A percentile compares a stretch with the other conserved stretches of the same genome.
Conservation (phyloP, 2,888 invertebrate genomes). For the Drosophila koepferae region DNA sequence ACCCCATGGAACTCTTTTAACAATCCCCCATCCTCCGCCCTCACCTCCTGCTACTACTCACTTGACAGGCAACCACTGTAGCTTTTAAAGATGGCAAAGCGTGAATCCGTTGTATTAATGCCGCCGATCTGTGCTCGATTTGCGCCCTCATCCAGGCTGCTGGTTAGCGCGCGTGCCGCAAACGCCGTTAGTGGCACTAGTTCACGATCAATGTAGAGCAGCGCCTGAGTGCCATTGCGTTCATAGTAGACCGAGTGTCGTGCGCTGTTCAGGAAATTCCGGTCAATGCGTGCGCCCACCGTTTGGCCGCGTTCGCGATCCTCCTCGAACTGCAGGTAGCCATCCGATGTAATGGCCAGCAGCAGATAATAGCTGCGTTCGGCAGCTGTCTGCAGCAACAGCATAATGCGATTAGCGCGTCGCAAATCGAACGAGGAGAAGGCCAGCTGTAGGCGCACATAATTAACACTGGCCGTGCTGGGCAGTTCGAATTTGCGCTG, state of each 20-base stretch:
- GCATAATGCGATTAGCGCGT: slow-evolving; percentile 91
- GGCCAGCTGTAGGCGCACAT: slow-evolving; percentile 93
- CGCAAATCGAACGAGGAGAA: slow-evolving; percentile 93
- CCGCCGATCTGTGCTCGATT: slow-evolving; percentile 95
- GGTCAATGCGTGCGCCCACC: slow-evolving; percentile 90
- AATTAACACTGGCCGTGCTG: slow-evolving; percentile 88
- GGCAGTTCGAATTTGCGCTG: slow-evolving; percentile 91
- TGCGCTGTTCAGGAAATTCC: slow-evolving; percentile 92
- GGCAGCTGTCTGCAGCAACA: slow-evolving; percentile 93
- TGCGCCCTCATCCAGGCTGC: slow-evolving; percentile 88
- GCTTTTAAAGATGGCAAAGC: slow-evolving; percentile 93
- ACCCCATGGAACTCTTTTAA: slow-evolving; percentile 17
- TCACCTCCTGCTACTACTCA: slow-evolving; percentile 85
- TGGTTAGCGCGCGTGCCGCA: slow-evolving; percentile 89
- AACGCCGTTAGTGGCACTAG: slow-evolving; percentile 90
- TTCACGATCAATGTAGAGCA: slow-evolving; percentile 91
- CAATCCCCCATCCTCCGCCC: no score
- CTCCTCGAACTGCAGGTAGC: slow-evolving; percentile 93
- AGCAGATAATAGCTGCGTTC: slow-evolving; percentile 93
- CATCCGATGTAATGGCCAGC: slow-evolving; percentile 93
- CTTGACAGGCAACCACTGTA: slow-evolving; percentile 96
- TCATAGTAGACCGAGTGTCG: slow-evolving; percentile 90
- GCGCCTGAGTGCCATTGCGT: slow-evolving; percentile 90
- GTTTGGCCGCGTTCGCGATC: slow-evolving; percentile 89
- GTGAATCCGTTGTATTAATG: slow-evolving; percentile 92